Base-by-base conservation (phyloP, 2,888 invertebrate genomes). In the Parapristionchus giblindavisi region DNA sequence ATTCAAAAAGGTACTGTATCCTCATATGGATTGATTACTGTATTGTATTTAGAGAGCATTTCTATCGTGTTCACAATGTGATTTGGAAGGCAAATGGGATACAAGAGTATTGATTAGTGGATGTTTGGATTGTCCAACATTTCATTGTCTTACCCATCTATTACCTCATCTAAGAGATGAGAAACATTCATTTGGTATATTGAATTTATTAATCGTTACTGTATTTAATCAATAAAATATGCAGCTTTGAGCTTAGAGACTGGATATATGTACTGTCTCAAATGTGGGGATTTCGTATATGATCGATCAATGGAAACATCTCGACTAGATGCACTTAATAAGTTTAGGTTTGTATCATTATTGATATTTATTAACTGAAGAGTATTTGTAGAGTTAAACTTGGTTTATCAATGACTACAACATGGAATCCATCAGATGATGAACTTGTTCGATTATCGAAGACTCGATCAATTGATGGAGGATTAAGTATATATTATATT, bases 251-350 rank as follows among this genome's bases (percentile, higher is more conserved):
- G 77, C 36, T 76, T 81, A 4, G 63, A 76, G 24, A 77, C 77
- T 32, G 85, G 85, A 11, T 78, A 85, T 34, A 54, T 97, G 14
- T 93, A 93, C 89, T 98, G 98, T 89, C 92, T 93, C 87, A 92
- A 92, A 85, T 98, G 98, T 89, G 92, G 92, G 78, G 96, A 97
- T 89, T 97, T 95, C 89, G 93, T 96, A 68, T 96, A 96, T 89
- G 94, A 95, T 58, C 65, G 80, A 21, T 74, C 77, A 27, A 40
- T 80, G 36, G 84, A 84, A 58, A 56, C 66, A 36, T 29, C 74
- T 14, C 77, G 84, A 24, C 40, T 79, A 27, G 95, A 95, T 86
- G 92, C 93, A 3, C 92, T 93, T 82, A 84, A 91, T 94, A 2
- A 89, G 94, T 72, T 89, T 24, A 73, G 73, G 72, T 72, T 8